Evolutionary conservation across 2,113 vertebrate species (phyloP).

Genomic region (Psilopsiagon aymara): DNA sequence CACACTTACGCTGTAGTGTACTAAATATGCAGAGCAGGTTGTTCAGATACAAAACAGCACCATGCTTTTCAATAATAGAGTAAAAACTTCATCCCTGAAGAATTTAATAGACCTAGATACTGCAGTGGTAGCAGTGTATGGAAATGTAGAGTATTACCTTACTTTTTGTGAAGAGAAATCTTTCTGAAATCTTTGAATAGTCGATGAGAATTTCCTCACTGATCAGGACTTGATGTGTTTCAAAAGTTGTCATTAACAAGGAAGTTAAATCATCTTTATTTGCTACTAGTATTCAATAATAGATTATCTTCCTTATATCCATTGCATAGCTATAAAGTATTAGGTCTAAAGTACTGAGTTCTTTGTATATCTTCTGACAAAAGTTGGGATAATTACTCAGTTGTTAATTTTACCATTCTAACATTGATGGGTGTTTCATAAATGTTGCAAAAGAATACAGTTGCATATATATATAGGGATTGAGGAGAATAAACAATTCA

Average conservation of each 20-base stretch:
- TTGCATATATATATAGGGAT: neutral
- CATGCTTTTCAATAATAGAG: neutral
- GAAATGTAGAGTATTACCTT: neutral
- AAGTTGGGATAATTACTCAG: neutral
- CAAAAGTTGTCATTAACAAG: neutral
- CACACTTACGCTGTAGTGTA: neutral
- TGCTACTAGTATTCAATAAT: neutral
- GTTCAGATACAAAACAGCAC: neutral
- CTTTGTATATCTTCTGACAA: neutral
- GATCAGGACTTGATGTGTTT: neutral
- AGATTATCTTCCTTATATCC: neutral
- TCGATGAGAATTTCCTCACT: neutral
- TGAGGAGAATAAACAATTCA: neutral
- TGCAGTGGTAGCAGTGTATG: neutral
- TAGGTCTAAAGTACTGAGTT: neutral
- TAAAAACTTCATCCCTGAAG: neutral
- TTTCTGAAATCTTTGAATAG: neutral
- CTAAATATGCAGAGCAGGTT: neutral
- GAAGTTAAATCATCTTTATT: neutral
- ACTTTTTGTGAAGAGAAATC: neutral
- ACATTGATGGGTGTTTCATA: neutral
- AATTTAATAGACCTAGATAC: neutral
- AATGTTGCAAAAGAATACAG: neutral
- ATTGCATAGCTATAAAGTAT: neutral
- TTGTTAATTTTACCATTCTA: neutral